Evolutionary conservation across 2,113 vertebrate genomes (phyloP).

Genomic region (Paralichthys olivaceus): DNA sequence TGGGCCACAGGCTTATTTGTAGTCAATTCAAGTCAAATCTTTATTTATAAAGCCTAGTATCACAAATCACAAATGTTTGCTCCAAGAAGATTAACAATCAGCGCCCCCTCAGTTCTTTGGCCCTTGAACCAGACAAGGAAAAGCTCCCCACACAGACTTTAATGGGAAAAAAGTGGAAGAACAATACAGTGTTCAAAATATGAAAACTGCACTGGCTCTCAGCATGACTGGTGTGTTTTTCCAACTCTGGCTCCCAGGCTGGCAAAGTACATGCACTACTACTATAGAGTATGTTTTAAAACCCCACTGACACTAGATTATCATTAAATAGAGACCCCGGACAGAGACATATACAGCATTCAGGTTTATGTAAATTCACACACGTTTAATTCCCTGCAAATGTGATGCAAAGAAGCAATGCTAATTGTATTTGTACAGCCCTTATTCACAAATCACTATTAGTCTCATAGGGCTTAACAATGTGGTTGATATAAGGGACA

Average conservation of each 20-base stretch:
- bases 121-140: not conserved
- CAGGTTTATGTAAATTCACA: not conserved
- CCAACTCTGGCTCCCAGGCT: not conserved
- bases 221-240: too few relatives aligned
- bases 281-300: not conserved
- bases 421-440: too few relatives aligned
- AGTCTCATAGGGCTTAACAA: too few relatives aligned
- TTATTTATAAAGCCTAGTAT: not conserved
- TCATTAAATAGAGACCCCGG: not conserved
- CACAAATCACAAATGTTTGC: not conserved
- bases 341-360: not conserved
- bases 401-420: not conserved
- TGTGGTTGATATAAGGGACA: too few relatives aligned
- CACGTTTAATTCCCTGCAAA: not conserved
- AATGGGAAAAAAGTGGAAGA: not conserved
- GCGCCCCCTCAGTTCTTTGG: not conserved
- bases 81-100: not conserved
- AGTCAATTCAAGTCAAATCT: not conserved
- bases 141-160: not conserved
- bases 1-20: constrained; percentile 28
- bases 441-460: too few relatives aligned
- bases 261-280: not conserved
- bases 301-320: not conserved
- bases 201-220: not conserved
- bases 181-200: not conserved